Evolutionary conservation across 2,888 invertebrate genomes (phyloP).

Genomic region (Epinotia brunnichana): DNA sequence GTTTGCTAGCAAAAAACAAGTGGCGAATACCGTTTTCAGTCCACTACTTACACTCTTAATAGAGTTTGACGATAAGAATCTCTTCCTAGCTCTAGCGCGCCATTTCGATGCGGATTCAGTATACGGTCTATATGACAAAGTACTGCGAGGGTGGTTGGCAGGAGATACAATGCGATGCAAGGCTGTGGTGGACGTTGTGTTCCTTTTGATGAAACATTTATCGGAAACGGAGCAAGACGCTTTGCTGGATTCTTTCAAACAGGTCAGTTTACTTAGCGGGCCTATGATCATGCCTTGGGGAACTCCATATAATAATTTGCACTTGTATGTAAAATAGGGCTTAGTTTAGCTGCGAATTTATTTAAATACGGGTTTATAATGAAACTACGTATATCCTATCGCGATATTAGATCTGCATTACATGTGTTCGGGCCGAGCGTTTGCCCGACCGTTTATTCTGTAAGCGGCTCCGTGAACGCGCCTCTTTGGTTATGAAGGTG

Average conservation of each 20-base stretch:
- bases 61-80: slow-evolving; percentile 81
- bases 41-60: slow-evolving; percentile 81
- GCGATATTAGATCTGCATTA: not conserved
- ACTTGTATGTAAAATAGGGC: not conserved
- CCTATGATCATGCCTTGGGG: slow-evolving; percentile 10
- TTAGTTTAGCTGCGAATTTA: no score
- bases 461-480: no score
- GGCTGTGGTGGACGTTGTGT: slow-evolving; percentile 85
- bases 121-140: slow-evolving; percentile 64
- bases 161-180: slow-evolving; percentile 79
- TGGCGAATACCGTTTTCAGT: slow-evolving; percentile 72
- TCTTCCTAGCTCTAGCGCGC: slow-evolving; percentile 75
- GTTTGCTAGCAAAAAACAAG: slow-evolving; percentile 73
- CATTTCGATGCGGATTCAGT: slow-evolving; percentile 54
- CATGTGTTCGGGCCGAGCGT: no score
- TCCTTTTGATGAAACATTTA: slow-evolving; percentile 84
- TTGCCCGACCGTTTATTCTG: no score
- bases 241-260: slow-evolving; percentile 81
- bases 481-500: no score
- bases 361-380: not conserved
- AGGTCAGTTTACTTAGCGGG: slow-evolving; percentile 68
- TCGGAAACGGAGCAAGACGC: slow-evolving; percentile 79
- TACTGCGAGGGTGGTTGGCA: slow-evolving; percentile 77
- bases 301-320: not conserved
- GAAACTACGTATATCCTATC: not conserved